Percentiles rank a stretch among this genome's conserved stretches.
phyloP scores from a whole-genome alignment of 2,888 invertebrate genomes.

The Alitta virens region DNA sequence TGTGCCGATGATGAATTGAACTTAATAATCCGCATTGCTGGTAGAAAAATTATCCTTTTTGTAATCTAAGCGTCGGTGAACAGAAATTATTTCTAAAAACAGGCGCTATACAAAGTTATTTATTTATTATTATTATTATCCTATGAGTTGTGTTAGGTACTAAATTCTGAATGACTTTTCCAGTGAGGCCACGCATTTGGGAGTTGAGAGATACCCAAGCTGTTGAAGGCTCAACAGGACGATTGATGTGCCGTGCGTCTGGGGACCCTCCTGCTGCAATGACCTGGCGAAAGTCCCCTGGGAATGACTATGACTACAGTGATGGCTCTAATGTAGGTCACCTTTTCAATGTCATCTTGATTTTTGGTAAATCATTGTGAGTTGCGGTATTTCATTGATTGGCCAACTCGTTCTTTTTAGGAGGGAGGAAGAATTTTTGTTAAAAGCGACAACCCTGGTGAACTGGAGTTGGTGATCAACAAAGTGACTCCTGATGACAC shows the following conservation, averaged over 20 bases:
- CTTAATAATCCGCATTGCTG: no score
- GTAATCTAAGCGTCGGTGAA: no score
- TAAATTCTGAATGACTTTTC: neutral
- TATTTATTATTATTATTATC: no score
- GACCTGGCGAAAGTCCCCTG: slow-evolving; percentile 29
- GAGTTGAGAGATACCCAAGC: neutral
- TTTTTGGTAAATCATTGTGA: no score
- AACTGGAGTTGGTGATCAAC: slow-evolving; percentile 8
- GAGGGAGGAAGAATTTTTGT: slow-evolving; percentile 27
- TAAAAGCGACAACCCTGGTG: neutral
- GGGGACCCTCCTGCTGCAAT: slow-evolving; percentile 34
- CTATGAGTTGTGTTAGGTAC: no score
- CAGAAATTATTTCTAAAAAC: no score
- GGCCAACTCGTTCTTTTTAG: slow-evolving; percentile 14
- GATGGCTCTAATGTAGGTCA: slow-evolving; percentile 23
- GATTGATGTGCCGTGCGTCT: slow-evolving; percentile 28
- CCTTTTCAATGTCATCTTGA: no score
- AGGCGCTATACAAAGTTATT: no score
- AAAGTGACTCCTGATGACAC: slow-evolving; percentile 31
- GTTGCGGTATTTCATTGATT: no score
- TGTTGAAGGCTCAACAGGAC: neutral
- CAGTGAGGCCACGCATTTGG: neutral
- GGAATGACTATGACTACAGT: slow-evolving; percentile 12
- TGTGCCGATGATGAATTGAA: no score
- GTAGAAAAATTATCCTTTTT: no score